Evolutionary conservation across 2,888 invertebrate species (phyloP), one percentile per base, ranked within the genome.

Genomic region (Brachynemurus nebulosus): DNA sequence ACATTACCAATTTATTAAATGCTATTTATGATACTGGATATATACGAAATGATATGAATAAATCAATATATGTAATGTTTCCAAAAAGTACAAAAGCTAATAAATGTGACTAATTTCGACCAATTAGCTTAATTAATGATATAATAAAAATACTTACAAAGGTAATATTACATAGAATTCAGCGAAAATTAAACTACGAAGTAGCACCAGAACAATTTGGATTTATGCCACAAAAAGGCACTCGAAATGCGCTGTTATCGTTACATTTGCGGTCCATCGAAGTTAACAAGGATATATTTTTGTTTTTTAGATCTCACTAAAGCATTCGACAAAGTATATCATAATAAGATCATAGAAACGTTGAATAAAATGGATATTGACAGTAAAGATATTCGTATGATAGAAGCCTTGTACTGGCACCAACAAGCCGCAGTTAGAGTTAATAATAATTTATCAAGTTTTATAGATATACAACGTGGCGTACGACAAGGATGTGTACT

Each of bases 321-420:
- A 21, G 46, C 49, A 14, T 53, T 53, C 23, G 44, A 53, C 38
- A 44, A 27, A 25, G 48, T 52, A 14, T 18, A 44, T 40, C 50
- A 52, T 40, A 30, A 48, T 12, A 46, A 46, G 40, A 37, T 50
- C 42, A 49, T 50, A 11, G 44, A 50, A 17, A 46, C 50, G 35
- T 42, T 52, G 38, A 47, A 45, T 46, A 38, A 25, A 14, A 37
- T 40, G 14, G 43, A 45, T 42, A 30, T 47, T n/a, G 46, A 48
- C 14, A 41, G 35, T 34, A 25, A 42, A 37, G n/a, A n/a, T n/a
- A n/a, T n/a, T 16, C 38, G 44, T 36, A 36, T 47, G 9, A 48
- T 47, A 9, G 18, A 18, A 9, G 43, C 45, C 35, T 27, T 47
- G 21, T 48, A 44, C 18, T 47, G 45, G 33, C 17, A 44, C 25